Evolutionary conservation across 2,113 vertebrate species (phyloP), one percentile per base, ranked within the genome.

Genomic region (Turnix velox): DNA sequence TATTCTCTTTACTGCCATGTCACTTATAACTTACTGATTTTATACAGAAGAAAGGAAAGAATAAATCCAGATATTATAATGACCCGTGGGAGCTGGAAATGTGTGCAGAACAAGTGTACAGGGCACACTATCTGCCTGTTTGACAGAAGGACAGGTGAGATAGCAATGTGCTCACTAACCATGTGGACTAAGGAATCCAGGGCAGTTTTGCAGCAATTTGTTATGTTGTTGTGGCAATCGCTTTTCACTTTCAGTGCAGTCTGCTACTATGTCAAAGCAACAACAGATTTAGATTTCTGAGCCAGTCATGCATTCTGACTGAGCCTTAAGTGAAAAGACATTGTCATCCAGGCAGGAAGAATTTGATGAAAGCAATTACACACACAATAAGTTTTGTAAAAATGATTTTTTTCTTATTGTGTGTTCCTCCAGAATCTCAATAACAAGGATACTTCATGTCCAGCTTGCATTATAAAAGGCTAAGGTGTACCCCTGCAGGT

Each of bases 101-200:
- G 18, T 12, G 3, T n/a, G 61, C 46, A 74, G 39, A 30, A 76
- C 17, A 24, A 25, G 7, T 12, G 8, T 13, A 73, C 13, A 48
- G 27, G 17, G 20, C 8, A 48, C 0, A 0, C 14, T 68, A 1
- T 30, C 37, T 68, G 8, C 9, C 24, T 68, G 10, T 22, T 59
- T 59, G 31, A 20, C 15, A 69, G 58, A 57, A 79, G 31, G 19
- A 28, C 31, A 61, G 28, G 17, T 68, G 12, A 24, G 4, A 37
- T 3, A 54, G 16, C 14, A 24, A 1, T 40, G 45, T 43, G 18
- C 10, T 72, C 16, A 19, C 5, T 57, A 45, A 16, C 18, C 2
- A 0, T 18, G 9, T 18, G 24, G 31, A 24, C 23, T 14, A 6
- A n/a, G 20, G 30, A 75, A 61, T 52, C 20, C 14, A 20, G 18